Conservation (phyloP, 2,888 invertebrate species). For the Drosophila mimetica region DNA sequence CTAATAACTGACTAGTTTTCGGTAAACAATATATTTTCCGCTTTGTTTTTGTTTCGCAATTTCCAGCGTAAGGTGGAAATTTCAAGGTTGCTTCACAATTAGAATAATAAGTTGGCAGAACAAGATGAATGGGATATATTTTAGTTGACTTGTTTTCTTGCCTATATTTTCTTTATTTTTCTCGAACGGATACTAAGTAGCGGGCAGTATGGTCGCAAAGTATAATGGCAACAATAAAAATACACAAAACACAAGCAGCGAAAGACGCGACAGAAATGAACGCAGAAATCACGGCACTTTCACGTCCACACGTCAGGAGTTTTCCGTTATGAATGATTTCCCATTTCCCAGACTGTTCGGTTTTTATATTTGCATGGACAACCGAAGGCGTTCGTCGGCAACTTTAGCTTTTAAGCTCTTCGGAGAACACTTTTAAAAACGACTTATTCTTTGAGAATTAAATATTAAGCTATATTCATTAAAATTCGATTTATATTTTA, state of each 20-base stretch:
- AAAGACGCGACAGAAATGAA: constrained; percentile 64
- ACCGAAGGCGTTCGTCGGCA: constrained; percentile 42
- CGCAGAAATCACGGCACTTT: constrained; percentile 46
- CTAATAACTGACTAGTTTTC: constrained; percentile 32
- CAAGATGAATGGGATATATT: constrained; percentile 51
- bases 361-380: constrained; percentile 74
- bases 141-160: constrained; percentile 11
- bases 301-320: constrained; percentile 67
- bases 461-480: neutral
- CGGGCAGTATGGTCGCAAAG: constrained; percentile 41
- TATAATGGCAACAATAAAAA: constrained; percentile 54
- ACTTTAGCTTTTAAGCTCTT: constrained; percentile 12
- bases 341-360: constrained; percentile 59
- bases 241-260: constrained; percentile 65
- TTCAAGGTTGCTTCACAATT: constrained; percentile 57
- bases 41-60: constrained; percentile 30
- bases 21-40: constrained; percentile 44
- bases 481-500: too few relatives aligned
- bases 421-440: neutral
- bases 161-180: constrained; percentile 13
- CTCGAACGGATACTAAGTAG: constrained; percentile 28
- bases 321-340: constrained; percentile 75
- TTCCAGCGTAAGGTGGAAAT: constrained; percentile 49
- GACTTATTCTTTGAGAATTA: neutral
- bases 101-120: constrained; percentile 51